A percentile compares a stretch with the other conserved stretches of the same genome.
Conservation (phyloP, 2,888 invertebrate species). For the Epistrophe eligans region DNA sequence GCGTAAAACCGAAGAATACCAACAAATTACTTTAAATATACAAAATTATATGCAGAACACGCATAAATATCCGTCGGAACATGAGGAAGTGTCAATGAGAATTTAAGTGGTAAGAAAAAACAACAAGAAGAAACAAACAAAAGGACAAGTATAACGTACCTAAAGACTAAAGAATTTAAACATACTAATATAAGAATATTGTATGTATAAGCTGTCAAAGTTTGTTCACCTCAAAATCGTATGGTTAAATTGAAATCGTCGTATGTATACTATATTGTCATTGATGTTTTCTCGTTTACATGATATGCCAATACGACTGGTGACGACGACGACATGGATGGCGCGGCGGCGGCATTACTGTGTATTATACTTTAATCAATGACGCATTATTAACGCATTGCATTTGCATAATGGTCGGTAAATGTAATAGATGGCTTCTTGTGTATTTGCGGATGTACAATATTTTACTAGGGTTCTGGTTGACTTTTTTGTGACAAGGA, state of each 20-base stretch:
- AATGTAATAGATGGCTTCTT: not conserved
- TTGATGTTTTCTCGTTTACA: constrained; percentile 16
- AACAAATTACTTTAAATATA: not conserved
- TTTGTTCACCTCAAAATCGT: constrained; percentile 54
- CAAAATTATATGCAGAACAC: constrained; percentile 16
- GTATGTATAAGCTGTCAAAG: constrained; percentile 50
- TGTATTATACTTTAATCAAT: not conserved
- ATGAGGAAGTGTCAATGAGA: constrained; percentile 18
- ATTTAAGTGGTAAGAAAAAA: constrained; percentile 5
- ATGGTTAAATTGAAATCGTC: constrained; percentile 39
- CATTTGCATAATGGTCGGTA: not conserved
- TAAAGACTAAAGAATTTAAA: constrained; percentile 25
- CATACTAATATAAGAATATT: constrained; percentile 56
- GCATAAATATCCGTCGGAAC: constrained; percentile 23
- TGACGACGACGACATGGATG: not conserved
- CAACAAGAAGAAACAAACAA: not conserved
- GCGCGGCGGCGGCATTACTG: not conserved
- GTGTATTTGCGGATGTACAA: not conserved
- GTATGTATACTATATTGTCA: constrained; percentile 1
- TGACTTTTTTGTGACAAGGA: not conserved
- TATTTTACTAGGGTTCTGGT: not conserved
- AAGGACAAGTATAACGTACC: constrained; percentile 30
- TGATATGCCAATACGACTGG: not conserved
- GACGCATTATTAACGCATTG: not conserved
- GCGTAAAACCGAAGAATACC: not conserved